A percentile compares a stretch with the other conserved stretches of the same genome.
These are phyloP conservation scores for Harpagifer antarcticus DNA, from an alignment of 2,797 vertebrate species.

Conservation along the genomic window DNA sequence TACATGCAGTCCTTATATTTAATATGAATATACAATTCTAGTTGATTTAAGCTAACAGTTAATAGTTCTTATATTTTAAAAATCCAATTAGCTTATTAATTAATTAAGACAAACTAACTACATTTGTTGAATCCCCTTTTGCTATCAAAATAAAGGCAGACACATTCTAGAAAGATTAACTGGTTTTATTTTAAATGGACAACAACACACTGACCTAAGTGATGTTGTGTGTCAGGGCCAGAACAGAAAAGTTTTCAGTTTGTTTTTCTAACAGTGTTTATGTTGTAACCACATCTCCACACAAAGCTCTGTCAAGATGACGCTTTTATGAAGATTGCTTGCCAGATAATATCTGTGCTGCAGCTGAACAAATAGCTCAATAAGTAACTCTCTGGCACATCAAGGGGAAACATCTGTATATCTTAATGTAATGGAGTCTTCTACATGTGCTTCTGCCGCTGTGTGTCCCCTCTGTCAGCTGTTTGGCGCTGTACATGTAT, in stretches of 20 bases:
- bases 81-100: not conserved
- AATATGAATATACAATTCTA: slow-evolving; percentile 3
- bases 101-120: not conserved
- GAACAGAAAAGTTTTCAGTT: not conserved
- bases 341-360: slow-evolving; percentile 39
- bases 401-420: slow-evolving; percentile 16
- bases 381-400: slow-evolving; percentile 52
- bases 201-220: not conserved
- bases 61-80: not conserved
- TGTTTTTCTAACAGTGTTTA: slow-evolving; percentile 9
- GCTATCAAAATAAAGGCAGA: not conserved
- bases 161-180: not conserved
- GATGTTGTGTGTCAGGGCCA: not conserved
- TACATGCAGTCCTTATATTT: not conserved
- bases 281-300: slow-evolving; percentile 28
- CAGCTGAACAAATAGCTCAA: slow-evolving; percentile 42
- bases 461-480: slow-evolving; percentile 51
- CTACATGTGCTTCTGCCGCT: slow-evolving; percentile 33
- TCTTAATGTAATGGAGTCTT: slow-evolving; percentile 60
- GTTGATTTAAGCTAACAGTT: not conserved
- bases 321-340: slow-evolving; percentile 17
- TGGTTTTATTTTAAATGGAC: not conserved
- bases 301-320: slow-evolving; percentile 26
- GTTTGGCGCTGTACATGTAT: slow-evolving; percentile 47
- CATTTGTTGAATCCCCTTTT: not conserved